Evolutionary conservation across 2,113 vertebrate species (phyloP), one percentile per base, ranked within the genome.

Genomic region (Antidorcas marsupialis): DNA sequence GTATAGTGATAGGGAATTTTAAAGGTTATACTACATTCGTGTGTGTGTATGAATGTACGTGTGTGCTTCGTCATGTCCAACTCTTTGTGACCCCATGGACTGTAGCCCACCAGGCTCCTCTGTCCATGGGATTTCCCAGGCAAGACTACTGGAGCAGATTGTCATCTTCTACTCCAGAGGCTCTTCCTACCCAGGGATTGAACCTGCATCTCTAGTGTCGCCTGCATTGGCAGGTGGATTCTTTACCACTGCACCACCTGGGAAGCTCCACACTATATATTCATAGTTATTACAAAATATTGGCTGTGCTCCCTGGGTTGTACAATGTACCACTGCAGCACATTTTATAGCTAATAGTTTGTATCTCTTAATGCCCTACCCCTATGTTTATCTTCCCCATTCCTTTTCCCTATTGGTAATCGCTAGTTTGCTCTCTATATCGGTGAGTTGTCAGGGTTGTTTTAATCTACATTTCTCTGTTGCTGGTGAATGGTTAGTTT

Each of bases 381-480:
- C 47, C 47, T 53, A 21, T 82, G n/a, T 53, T 23, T 21, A 19
- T 33, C 47, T 50, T 81, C 30, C 30, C 17, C 10, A 12, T 81
- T 52, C 3, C 10, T 30, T 81, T 10, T 21, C 30, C 19, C 17
- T 47, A 81, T 2, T 53, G 47, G 47, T 53, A 52, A 53, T 47
- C 1, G 1, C 30, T n/a, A n/a, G 79, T 82, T n/a, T 14, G 5
- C 33, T 53, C 30, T 81, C 28, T 33, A 6, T 52, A n/a, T n/a
- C 17, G 13, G 79, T 82, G 79, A 23, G 19, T 82, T 60, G 60
- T 86, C 36, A 50, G 25, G 10, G 2, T 82, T 67, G 23, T 62
- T 95, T 81, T 17, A 21, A 25, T 86, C 36, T 82, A 52, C 50
- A 25, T 89, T 85, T 64, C 39, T 82, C 74, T 50, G 36, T 76